Base-by-base conservation (phyloP, 2,113 vertebrate genomes). In the Pituophis catenifer region DNA sequence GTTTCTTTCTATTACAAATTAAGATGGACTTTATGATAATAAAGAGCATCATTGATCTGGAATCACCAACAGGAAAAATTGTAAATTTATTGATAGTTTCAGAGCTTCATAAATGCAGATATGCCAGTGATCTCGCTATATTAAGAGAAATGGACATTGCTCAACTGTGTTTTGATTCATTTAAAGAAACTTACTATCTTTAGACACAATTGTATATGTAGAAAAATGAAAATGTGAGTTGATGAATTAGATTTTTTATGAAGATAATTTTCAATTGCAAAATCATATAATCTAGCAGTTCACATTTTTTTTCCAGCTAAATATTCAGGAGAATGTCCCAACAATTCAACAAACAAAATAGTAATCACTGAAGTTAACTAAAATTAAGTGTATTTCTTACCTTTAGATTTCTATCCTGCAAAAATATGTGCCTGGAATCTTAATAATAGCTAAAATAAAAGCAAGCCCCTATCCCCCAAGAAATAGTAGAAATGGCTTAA, bases 1-100 rank as follows among this genome's bases (percentile, higher is more conserved):
- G 1, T 89, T 91, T 93, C 0, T 90, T 29, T 58, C 96, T 90
- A 94, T 91, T 55, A 93, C 88, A 95, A 94, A 0, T 21, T 89
- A 85, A 94, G 93, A 38, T 17, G 87, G 23, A 57, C 89, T 50
- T 86, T 62, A 29, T 6, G 38, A 86, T 24, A 89, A 2, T 85
- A 48, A 26, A 88, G 86, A 89, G 0, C 93, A 8, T 26, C 48
- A 52, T 10, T 90, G 93, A 94, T 89, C 53, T 94, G 91, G 52
- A 58, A 86, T 3, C 65, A 48, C 24, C 8, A 65, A 50, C 52
- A 33, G 91, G 9, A 52, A 24, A 86, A 0, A 50, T 15, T 81
- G 33, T 2, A 8, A 93, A 62, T 53, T 17, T 62, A 29, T 50
- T 50, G 24, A 44, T 65, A 5, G 89, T 13, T 48, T 65, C 58